Percentiles rank a stretch among this genome's conserved stretches.
Conservation (phyloP, 1,140 invertebrate species). For the Platyscapa corneri region DNA sequence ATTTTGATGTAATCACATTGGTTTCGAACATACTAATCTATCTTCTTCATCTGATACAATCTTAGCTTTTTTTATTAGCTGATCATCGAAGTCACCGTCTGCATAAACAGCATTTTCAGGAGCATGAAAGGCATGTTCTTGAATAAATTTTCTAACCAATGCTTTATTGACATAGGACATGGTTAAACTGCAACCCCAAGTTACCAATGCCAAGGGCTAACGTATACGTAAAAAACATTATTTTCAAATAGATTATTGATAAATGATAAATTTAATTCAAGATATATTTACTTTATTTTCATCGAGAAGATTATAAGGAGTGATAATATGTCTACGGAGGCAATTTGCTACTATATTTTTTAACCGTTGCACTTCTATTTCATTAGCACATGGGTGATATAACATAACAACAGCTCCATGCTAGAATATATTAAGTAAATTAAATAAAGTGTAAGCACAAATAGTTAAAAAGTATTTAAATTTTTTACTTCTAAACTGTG, state of each 20-base stretch:
- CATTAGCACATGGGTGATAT: constrained; percentile 91
- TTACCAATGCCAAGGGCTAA: constrained; percentile 83
- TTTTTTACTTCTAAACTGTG: constrained; percentile 84
- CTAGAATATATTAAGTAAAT: constrained; percentile 63
- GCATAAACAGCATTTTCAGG: constrained; percentile 77
- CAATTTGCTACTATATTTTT: constrained; percentile 81
- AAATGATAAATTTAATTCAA: background rate
- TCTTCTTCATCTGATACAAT: constrained; percentile 75
- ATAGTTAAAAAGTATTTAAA: constrained; percentile 29
- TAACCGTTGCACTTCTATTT: constrained; percentile 78
- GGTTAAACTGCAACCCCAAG: constrained; percentile 84
- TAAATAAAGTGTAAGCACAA: constrained; percentile 39
- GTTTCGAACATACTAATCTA: constrained; percentile 73
- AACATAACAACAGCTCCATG: constrained; percentile 90
- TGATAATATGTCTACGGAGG: constrained; percentile 87
- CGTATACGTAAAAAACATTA: constrained; percentile 58
- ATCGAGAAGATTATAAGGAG: constrained; percentile 80
- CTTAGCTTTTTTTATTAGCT: constrained; percentile 75
- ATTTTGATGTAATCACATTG: constrained; percentile 39
- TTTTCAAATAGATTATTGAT: constrained; percentile 10
- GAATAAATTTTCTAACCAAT: constrained; percentile 80
- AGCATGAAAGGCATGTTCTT: constrained; percentile 78
- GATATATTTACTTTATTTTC: constrained; percentile 76
- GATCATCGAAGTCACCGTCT: constrained; percentile 79
- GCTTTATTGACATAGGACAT: constrained; percentile 82